phyloP scores from a whole-genome alignment of 2,113 vertebrate genomes.

The Alethe diademata region DNA sequence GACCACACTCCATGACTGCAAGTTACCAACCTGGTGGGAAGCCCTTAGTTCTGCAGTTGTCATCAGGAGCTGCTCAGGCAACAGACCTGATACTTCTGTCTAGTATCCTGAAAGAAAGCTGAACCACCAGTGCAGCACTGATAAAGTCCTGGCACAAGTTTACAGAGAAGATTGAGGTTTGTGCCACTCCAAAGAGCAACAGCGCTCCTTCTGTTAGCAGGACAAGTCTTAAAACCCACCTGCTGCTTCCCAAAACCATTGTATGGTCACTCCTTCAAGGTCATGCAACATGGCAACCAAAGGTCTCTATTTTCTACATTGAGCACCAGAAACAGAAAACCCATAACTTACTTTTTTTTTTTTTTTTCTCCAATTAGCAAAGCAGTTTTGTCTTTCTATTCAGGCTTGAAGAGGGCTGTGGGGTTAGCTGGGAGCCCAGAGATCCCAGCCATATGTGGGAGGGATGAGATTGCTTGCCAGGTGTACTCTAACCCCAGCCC shows the following conservation, averaged over 20 bases:
- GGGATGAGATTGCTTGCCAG: background rate
- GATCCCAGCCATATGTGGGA: background rate
- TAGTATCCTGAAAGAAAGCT: background rate
- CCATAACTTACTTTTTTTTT: background rate
- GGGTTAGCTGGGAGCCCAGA: background rate
- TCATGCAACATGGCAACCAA: background rate
- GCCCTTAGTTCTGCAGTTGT: background rate
- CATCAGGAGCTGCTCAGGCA: background rate
- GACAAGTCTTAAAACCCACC: background rate
- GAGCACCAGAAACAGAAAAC: background rate
- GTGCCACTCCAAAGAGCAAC: background rate
- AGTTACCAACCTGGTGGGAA: background rate
- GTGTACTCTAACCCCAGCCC: background rate
- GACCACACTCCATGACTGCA: background rate
- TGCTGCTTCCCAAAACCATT: background rate
- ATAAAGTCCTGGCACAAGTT: background rate
- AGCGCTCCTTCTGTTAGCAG: background rate
- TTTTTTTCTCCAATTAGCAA: background rate
- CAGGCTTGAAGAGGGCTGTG: background rate
- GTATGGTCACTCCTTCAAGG: background rate
- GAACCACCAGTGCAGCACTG: background rate
- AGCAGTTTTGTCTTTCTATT: background rate
- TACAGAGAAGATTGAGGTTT: background rate
- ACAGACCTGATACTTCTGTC: background rate
- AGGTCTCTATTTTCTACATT: background rate